Conservation (phyloP, 2,113 vertebrate genomes). For the Myotis davidii region DNA sequence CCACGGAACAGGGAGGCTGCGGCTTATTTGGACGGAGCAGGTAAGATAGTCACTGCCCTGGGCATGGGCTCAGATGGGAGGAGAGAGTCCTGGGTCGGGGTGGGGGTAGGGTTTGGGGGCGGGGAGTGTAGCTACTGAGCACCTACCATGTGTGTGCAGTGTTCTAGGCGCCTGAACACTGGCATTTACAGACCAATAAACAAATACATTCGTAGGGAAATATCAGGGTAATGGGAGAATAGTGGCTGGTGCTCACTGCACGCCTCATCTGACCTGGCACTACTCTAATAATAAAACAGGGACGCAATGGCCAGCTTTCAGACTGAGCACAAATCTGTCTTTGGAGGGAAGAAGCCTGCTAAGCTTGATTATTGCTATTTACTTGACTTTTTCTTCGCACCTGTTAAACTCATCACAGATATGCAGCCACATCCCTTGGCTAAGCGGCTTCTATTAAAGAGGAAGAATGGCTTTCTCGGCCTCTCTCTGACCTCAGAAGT, state of each 20-base stretch:
- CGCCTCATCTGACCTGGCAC: background rate
- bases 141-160: background rate
- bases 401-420: background rate
- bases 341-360: background rate
- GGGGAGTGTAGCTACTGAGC: background rate
- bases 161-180: background rate
- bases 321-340: background rate
- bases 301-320: background rate
- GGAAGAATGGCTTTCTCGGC: background rate
- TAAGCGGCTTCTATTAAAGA: background rate
- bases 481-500: background rate
- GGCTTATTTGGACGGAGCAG: background rate
- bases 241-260: background rate
- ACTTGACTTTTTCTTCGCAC: background rate
- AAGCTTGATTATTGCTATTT: background rate
- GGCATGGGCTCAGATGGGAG: background rate
- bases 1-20: background rate
- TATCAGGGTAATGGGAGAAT: background rate
- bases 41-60: background rate
- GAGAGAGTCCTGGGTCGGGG: background rate
- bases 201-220: background rate
- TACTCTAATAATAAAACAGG: background rate
- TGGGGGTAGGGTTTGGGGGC: rapidly evolving
- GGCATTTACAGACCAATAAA: background rate
- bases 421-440: background rate